phyloP scores from a whole-genome alignment of 2,113 vertebrate species.

The Serinus canaria region DNA sequence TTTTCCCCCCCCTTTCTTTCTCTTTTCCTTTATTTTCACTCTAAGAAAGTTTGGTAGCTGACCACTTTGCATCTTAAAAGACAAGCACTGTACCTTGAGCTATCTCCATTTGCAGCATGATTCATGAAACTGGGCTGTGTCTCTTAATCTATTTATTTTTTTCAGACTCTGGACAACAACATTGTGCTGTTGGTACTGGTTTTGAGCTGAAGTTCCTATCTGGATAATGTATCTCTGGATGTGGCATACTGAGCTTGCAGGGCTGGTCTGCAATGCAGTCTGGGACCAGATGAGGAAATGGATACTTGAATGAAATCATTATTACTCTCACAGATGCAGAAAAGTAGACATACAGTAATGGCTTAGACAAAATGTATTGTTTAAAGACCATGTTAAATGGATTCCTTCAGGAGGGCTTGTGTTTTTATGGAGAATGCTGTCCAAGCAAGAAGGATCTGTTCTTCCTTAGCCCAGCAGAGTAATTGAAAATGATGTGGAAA shows the following conservation, averaged over 20 bases:
- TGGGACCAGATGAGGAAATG: conserved; percentile 25
- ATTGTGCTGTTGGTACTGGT: not conserved
- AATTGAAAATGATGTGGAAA: conserved; percentile 8
- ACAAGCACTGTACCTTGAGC: not conserved
- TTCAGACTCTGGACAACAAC: not conserved
- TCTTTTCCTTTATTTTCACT: not conserved
- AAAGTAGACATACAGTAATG: conserved; percentile 21
- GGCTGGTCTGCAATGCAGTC: not conserved
- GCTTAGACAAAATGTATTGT: conserved; percentile 27
- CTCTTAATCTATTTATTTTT: not conserved
- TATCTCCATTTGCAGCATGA: not conserved
- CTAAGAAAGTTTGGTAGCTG: not conserved
- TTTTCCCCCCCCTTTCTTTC: not conserved
- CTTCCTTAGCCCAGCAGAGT: not conserved
- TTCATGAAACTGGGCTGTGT: not conserved
- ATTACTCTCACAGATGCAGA: not conserved
- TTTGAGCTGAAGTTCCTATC: conserved; percentile 1
- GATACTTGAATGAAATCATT: conserved; percentile 41
- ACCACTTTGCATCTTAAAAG: not conserved
- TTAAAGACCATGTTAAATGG: conserved; percentile 24
- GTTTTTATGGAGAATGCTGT: not conserved
- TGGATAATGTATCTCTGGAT: not conserved
- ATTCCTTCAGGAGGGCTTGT: not conserved
- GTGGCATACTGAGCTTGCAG: not conserved
- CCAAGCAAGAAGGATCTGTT: conserved; percentile 18